Base-by-base conservation (phyloP, 92 coral and sea anemone genomes). In the Nematostella vectensis region DNA sequence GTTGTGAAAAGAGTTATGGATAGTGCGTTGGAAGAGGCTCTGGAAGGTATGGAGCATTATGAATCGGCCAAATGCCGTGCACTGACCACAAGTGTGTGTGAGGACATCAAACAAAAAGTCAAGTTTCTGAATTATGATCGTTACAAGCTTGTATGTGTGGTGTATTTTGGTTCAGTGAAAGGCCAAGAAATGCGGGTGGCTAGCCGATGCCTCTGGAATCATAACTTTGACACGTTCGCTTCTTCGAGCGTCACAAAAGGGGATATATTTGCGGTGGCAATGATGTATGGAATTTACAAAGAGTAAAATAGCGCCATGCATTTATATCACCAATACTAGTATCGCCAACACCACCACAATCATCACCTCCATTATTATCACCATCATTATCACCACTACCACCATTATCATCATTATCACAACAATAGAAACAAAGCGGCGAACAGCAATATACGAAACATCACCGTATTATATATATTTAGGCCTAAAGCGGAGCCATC, bases 141-240 rank as follows among this genome's bases (percentile, higher is more conserved):
- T 18, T 93, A 79, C 45, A 93, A 93, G 63, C 55, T 93, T 24
- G 68, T 93, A 21, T 93, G 99, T 50, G 62, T 79, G 4, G 99
- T 93, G 13, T 79, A 93, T 57, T 75, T 93, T 60, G 99, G 99
- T 6, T 93, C 99, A 22, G 56, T 93, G 4, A 77, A 65, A 28
- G 99, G 89, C 13, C 99, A 93, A 42, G 94, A 85, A 2, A 56
- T 93, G 62, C 78, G 89, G 22, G 83, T 93, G 11, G 88, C 83
- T 6, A 93, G 99, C 48, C 84, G 93, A 15, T 93, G 96, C 54
- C 54, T 93, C 50, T 93, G 99, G 99, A 83, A 93, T 60, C 83
- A 93, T 43, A 70, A 52, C 3, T 71, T 55, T 12, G 99, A 93
- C 54, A 93, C 67, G 51, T 93, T 87, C 50, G 96, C 96, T 2